A percentile compares a stretch with the other conserved stretches of the same genome.
Conservation (phyloP, 2,797 vertebrate species). For the Tragopan temminckii region DNA sequence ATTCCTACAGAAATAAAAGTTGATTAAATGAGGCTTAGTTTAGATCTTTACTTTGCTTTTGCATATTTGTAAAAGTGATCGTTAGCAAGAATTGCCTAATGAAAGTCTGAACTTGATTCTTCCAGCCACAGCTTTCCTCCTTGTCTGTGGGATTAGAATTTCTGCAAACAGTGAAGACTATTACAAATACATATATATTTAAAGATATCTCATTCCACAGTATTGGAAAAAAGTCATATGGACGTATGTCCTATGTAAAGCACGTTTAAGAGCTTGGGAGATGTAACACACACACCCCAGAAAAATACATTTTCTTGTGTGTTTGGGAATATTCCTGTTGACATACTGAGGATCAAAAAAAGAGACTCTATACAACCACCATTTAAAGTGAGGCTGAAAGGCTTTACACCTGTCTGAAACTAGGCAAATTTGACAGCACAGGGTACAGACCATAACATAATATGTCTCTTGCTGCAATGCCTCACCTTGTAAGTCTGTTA, state of each 20-base stretch:
- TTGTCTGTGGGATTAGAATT: not conserved
- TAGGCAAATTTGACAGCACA: not conserved
- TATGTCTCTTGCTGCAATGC: not conserved
- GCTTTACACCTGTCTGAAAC: not conserved
- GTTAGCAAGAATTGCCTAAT: not conserved
- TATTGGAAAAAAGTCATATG: not conserved
- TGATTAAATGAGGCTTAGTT: conserved; percentile 32
- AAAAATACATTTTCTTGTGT: not conserved
- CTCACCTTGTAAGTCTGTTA: rapidly evolving
- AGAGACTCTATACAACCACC: not conserved
- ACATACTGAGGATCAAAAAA: not conserved
- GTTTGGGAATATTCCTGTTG: not conserved
- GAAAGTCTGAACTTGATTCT: not conserved
- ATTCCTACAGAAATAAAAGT: conserved; percentile 87
- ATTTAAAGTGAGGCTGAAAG: not conserved
- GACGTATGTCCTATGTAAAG: not conserved
- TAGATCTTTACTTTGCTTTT: conserved; percentile 32
- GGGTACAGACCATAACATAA: not conserved
- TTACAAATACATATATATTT: not conserved
- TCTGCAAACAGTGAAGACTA: not conserved
- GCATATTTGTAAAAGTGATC: not conserved
- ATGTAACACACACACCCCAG: not conserved
- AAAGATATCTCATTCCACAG: not conserved
- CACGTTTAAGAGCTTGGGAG: not conserved
- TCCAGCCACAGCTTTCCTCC: not conserved